Evolutionary conservation across 92 coral and sea anemone genomes (phyloP).

Genomic region (Epizoanthus illoricatus): DNA sequence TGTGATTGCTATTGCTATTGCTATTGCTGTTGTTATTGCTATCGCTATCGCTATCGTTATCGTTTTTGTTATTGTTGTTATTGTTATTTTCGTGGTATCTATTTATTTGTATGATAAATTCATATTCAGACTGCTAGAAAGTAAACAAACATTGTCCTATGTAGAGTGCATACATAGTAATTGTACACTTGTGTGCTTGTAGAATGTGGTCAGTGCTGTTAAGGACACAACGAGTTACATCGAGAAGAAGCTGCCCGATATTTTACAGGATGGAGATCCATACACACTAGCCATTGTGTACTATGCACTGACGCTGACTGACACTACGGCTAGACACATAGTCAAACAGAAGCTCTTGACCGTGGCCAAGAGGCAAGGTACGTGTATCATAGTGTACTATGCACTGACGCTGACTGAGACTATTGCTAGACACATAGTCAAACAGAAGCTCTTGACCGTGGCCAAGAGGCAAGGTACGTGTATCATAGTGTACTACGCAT

Average conservation of each 20-base stretch:
- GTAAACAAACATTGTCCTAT: too few relatives aligned
- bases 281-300: slow-evolving; percentile 84
- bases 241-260: slow-evolving; percentile 35
- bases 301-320: slow-evolving; percentile 72
- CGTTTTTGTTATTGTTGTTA: too few relatives aligned
- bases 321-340: slow-evolving; percentile 41
- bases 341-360: slow-evolving; percentile 58
- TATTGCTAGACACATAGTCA: slow-evolving; percentile 25
- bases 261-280: slow-evolving; percentile 44
- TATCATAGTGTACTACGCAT: slow-evolving; percentile 55
- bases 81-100: too few relatives aligned
- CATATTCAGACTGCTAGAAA: too few relatives aligned
- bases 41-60: too few relatives aligned
- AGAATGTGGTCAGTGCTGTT: slow-evolving; percentile 49
- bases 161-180: neutral
- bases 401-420: slow-evolving; percentile 71
- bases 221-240: slow-evolving; percentile 59
- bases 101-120: too few relatives aligned
- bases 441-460: slow-evolving; percentile 56
- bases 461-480: slow-evolving; percentile 73
- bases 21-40: too few relatives aligned
- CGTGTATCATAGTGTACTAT: slow-evolving; percentile 38
- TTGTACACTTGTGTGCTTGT: neutral
- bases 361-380: slow-evolving; percentile 75
- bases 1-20: too few relatives aligned